phyloP scores from a whole-genome alignment of 2,888 invertebrate species.

The Microplitis deprimator region DNA sequence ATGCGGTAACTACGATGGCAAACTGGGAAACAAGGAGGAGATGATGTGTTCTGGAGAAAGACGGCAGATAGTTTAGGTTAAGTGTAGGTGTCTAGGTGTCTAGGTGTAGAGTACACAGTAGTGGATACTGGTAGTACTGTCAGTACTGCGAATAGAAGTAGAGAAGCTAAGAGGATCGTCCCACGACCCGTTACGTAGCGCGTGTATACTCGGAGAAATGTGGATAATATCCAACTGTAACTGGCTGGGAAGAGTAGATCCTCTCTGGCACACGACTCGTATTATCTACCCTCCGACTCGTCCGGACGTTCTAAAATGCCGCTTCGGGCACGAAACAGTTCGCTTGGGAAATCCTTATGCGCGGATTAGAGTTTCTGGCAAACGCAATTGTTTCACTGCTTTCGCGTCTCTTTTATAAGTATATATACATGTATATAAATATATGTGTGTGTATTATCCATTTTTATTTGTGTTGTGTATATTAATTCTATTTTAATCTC shows the following conservation, averaged over 20 bases:
- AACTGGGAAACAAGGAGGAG: not conserved
- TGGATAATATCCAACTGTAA: conserved; percentile 45
- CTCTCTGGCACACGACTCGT: conserved; percentile 40
- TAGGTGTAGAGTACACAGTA: too few species aligned
- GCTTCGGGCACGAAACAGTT: conserved; percentile 37
- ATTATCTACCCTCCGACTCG: conserved; percentile 29
- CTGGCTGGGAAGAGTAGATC: conserved; percentile 36
- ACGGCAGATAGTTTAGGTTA: not conserved
- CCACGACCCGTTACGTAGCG: conserved; percentile 11
- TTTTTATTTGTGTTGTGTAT: not conserved
- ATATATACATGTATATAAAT: not conserved
- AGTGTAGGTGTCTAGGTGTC: not conserved
- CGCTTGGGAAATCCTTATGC: conserved; percentile 46
- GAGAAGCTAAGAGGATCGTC: conserved; percentile 9
- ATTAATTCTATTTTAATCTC: not conserved
- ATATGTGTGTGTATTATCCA: not conserved
- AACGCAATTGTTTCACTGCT: conserved; percentile 34
- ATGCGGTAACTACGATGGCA: not conserved
- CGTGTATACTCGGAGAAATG: conserved; percentile 33
- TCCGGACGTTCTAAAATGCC: conserved; percentile 26
- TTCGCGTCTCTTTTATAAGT: conserved; percentile 22
- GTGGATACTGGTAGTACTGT: too few species aligned
- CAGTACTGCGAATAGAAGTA: not conserved
- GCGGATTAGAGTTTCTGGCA: conserved; percentile 42
- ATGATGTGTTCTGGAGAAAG: not conserved